These are phyloP conservation scores for Andrena fulva DNA, from an alignment of 2,888 invertebrate genomes.

Conservation along the genomic window DNA sequence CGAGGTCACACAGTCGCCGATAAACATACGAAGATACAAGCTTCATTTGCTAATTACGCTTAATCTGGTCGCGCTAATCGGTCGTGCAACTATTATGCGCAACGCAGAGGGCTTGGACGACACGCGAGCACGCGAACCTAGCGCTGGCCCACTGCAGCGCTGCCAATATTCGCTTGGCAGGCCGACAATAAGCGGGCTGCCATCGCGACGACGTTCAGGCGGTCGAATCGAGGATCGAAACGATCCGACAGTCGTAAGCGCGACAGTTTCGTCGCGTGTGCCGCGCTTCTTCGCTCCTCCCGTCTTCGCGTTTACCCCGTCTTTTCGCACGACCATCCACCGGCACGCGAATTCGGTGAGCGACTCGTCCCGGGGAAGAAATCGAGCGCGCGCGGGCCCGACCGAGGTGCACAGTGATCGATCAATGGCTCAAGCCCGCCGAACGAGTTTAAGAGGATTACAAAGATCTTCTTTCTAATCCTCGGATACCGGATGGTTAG, in stretches of 20 bases:
- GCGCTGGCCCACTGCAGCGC: conserved; percentile 29
- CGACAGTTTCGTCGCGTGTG: conserved; percentile 40
- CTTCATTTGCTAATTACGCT: conserved; percentile 41
- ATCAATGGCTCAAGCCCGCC: conserved; percentile 27
- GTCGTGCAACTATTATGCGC: conserved; percentile 15
- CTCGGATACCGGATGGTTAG: conserved; percentile 15
- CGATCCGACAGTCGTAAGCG: conserved; percentile 47
- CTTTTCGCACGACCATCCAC: not conserved
- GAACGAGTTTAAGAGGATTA: conserved; percentile 28
- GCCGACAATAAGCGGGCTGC: conserved; percentile 65
- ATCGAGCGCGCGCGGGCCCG: not conserved
- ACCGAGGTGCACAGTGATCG: conserved; percentile 37
- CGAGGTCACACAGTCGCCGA: not conserved
- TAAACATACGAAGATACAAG: not conserved
- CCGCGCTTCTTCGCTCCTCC: conserved; percentile 6
- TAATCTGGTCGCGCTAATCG: conserved; percentile 40
- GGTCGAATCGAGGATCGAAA: conserved; percentile 50
- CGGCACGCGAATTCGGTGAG: not conserved
- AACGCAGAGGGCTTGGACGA: not conserved
- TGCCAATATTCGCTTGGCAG: conserved; percentile 74
- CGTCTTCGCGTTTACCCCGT: not conserved
- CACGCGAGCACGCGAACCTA: conserved; percentile 17
- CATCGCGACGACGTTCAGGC: conserved; percentile 52
- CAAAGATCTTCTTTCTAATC: conserved; percentile 35
- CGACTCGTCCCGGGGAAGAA: not conserved